Evolutionary conservation across 2,797 vertebrate species (phyloP).

Genomic region (Microhierax caerulescens): DNA sequence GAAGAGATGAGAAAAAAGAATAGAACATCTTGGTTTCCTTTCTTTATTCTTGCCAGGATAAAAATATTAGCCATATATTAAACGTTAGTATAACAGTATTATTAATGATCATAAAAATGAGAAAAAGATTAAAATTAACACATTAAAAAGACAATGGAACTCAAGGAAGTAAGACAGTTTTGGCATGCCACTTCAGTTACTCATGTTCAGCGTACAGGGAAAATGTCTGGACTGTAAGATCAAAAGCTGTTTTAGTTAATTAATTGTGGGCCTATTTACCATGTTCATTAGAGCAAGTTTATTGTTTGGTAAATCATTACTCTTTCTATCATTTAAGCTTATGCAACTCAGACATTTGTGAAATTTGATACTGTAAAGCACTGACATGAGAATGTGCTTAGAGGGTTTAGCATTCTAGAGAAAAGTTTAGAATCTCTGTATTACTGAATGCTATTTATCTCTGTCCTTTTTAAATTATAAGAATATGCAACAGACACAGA

Average conservation of each 20-base stretch:
- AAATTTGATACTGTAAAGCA: not conserved
- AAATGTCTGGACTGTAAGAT: not conserved
- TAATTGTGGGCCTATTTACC: not conserved
- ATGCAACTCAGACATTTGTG: not conserved
- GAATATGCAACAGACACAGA: not conserved
- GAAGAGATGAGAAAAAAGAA: not conserved
- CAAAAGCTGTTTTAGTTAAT: not conserved
- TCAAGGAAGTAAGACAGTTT: not conserved
- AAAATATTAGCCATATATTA: not conserved
- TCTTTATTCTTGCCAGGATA: not conserved
- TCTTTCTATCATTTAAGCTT: not conserved
- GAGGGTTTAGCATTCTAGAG: not conserved
- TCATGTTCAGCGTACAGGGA: not conserved
- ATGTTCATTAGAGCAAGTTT: not conserved
- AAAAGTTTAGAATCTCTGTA: not conserved
- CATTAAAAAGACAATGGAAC: not conserved
- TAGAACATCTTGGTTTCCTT: accelerated
- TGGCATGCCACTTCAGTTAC: not conserved
- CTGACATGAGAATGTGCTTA: not conserved
- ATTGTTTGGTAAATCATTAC: not conserved
- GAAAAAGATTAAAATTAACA: not conserved
- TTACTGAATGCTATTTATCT: not conserved
- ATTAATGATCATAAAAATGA: not conserved
- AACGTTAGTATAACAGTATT: not conserved
- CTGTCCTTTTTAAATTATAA: not conserved